Base-by-base conservation (phyloP, 2,888 invertebrate species). In the Amorpha juglandis region DNA sequence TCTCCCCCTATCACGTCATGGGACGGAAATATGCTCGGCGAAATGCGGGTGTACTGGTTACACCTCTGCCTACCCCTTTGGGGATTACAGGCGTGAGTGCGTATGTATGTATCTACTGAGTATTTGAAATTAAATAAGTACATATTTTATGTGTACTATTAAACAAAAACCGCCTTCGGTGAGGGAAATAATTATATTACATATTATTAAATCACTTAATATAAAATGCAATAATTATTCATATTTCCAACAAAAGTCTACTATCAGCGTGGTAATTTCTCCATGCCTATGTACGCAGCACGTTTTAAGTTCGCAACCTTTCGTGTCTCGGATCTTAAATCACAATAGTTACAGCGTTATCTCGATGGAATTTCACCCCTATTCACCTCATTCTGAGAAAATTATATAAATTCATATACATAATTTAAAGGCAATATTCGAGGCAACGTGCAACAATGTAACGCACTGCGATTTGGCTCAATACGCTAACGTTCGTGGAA, bases 291-390 rank as follows among this genome's bases (percentile, higher is more conserved):
- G 9, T 19, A 19, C 16, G 7, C 50, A 16, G 9, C 7, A n/a
- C 19, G 19, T 50, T 58, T 27, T 58, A 58, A 38, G 55, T 16
- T 55, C 55, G 55, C 55, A 38, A 55, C 55, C 58, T 42, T 58
- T 38, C 9, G 11, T 19, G 16, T 11, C 58, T 19, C 19, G 58
- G 42, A 21, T 58, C 42, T 58, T 58, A 58, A 58, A 58, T 58
- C 38, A 19, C 19, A 42, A 19, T 42, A 42, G n/a, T n/a, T n/a
- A n/a, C 42, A 58, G 21, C 3, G 42, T 58, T 58, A 42, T 58
- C 42, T 42, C 19, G 42, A 58, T 58, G 42, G 58, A 42, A 42
- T 38, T 58, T 58, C 58, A 58, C 42, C 42, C 19, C 19, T 38
- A 58, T 58, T 6, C 19, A 42, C 42, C 38, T 58, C 42, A 58